phyloP scores from a whole-genome alignment of 2,797 vertebrate species.

The Adelosebastes latens region DNA sequence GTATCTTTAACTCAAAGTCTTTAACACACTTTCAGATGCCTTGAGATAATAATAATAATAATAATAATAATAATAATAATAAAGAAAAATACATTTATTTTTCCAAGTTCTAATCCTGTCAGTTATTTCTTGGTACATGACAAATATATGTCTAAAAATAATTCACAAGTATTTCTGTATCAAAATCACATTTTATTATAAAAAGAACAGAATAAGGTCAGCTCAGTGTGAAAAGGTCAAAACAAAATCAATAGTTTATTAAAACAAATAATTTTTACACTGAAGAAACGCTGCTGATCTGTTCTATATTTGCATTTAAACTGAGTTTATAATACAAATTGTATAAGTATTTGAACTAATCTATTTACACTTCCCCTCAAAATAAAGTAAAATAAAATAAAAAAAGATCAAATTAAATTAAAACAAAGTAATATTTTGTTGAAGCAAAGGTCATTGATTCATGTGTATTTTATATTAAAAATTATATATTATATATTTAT shows the following conservation, averaged over 20 bases:
- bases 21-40: too few species aligned
- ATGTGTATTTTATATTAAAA: neutral
- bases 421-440: neutral
- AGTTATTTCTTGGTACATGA: neutral
- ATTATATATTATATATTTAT: neutral
- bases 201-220: neutral
- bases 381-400: neutral
- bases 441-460: neutral
- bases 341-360: too few species aligned
- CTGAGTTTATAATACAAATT: too few species aligned
- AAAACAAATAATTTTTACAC: too few species aligned
- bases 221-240: neutral
- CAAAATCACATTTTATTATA: neutral
- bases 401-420: neutral
- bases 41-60: neutral
- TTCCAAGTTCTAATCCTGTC: neutral
- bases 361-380: neutral
- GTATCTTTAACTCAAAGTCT: too few species aligned
- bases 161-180: too few species aligned
- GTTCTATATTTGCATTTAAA: too few species aligned
- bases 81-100: neutral
- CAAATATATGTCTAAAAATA: too few species aligned
- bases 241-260: too few species aligned
- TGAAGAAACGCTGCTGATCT: too few species aligned
- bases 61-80: neutral